phyloP scores from a whole-genome alignment of 1,140 invertebrate genomes.

The Caenorhabditis remanei region DNA sequence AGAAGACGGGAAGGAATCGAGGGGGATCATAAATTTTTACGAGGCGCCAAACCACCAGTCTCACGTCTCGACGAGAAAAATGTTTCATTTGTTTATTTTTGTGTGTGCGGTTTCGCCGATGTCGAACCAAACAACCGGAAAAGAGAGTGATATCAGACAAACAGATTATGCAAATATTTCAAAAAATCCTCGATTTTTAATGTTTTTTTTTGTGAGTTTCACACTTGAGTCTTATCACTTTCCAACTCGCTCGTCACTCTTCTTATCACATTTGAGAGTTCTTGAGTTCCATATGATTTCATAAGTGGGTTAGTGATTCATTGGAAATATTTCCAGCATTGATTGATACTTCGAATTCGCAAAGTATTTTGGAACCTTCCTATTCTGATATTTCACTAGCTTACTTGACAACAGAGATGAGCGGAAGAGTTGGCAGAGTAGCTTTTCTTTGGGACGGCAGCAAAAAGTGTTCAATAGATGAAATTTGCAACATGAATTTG shows the following conservation, averaged over 20 bases:
- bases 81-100: conserved; percentile 52
- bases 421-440: too few species aligned
- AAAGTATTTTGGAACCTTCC: too few species aligned
- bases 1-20: not conserved
- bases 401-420: too few species aligned
- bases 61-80: not conserved
- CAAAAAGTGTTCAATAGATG: too few species aligned
- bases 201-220: not conserved
- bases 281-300: too few species aligned
- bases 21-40: conserved; percentile 46
- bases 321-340: too few species aligned
- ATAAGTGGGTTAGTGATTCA: too few species aligned
- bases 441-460: too few species aligned
- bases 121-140: conserved; percentile 30
- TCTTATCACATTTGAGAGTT: too few species aligned
- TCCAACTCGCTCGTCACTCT: not conserved
- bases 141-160: not conserved
- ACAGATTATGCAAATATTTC: conserved; percentile 28
- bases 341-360: too few species aligned
- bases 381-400: too few species aligned
- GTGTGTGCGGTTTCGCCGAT: not conserved
- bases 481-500: too few species aligned
- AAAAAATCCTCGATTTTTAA: not conserved
- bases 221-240: not conserved
- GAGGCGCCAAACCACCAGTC: not conserved